These are phyloP conservation scores for Agrotis puta DNA, from an alignment of 2,888 invertebrate genomes.

Conservation along the genomic window DNA sequence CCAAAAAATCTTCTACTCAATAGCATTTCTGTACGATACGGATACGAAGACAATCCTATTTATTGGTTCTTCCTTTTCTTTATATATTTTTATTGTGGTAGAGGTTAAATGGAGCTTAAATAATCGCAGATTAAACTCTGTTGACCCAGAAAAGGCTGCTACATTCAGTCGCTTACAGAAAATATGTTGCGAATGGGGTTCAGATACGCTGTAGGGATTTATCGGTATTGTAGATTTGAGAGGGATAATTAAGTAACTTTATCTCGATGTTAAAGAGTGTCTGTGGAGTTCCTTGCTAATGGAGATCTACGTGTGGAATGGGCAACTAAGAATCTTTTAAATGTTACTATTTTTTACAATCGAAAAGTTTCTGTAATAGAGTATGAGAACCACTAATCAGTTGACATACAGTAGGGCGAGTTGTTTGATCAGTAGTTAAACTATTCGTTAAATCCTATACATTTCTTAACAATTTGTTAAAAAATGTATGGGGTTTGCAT, in stretches of 20 bases:
- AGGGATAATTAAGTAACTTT: conserved; percentile 14
- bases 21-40: conserved; percentile 1
- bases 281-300: too few relatives aligned
- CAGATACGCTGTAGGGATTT: conserved; percentile 11
- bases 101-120: conserved; percentile 50
- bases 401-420: too few relatives aligned
- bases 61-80: conserved; percentile 28
- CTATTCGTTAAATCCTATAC: too few relatives aligned
- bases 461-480: too few relatives aligned
- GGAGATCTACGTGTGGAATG: too few relatives aligned
- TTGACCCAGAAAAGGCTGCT: conserved; percentile 43
- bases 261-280: not conserved
- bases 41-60: conserved; percentile 10
- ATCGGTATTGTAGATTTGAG: conserved; percentile 13
- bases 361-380: too few relatives aligned
- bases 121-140: conserved; percentile 53
- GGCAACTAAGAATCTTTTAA: too few relatives aligned
- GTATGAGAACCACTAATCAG: too few relatives aligned
- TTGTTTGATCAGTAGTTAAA: too few relatives aligned
- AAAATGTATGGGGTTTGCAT: too few relatives aligned
- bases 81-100: conserved; percentile 31
- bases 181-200: conserved; percentile 25
- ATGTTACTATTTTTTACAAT: too few relatives aligned
- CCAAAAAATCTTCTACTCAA: not conserved
- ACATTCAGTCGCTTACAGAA: conserved; percentile 29